Evolutionary conservation across 1,140 invertebrate species (phyloP).

Genomic region (Rhagoletis zephyria): DNA sequence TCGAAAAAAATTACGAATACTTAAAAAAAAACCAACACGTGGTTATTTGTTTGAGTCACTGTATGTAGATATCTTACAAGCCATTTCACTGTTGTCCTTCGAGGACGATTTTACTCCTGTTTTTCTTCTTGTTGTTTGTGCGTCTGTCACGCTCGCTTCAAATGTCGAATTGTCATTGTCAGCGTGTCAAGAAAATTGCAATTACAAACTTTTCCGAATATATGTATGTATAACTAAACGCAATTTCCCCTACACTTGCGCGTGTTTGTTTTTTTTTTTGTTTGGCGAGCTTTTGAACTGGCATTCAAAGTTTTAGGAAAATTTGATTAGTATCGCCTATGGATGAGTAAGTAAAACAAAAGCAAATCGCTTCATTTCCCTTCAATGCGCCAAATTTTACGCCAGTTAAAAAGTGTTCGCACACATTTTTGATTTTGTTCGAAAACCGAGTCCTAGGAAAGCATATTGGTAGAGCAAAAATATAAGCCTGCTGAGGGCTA

Average conservation of each 20-base stretch:
- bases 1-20: too few species aligned
- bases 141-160: constrained; percentile 33
- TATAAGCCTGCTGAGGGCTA: too few species aligned
- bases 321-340: constrained; percentile 41
- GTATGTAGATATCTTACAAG: too few species aligned
- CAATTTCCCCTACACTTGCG: constrained; percentile 2
- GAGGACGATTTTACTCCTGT: not conserved
- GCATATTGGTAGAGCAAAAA: too few species aligned
- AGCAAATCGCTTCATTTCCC: constrained; percentile 31
- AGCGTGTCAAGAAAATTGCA: constrained; percentile 46
- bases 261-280: not conserved
- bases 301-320: constrained; percentile 38
- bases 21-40: too few species aligned
- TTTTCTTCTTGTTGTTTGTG: constrained; percentile 5
- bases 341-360: too few species aligned
- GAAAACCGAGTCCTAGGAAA: too few species aligned
- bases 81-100: not conserved
- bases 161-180: constrained; percentile 28
- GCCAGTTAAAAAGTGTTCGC: not conserved
- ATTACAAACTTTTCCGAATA: constrained; percentile 33
- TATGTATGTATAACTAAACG: not conserved
- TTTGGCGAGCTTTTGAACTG: not conserved
- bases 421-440: too few species aligned
- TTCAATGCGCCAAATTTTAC: not conserved
- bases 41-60: too few species aligned